Percentiles rank a stretch among this genome's conserved stretches.
These are phyloP conservation scores for Sphaerodactylus townsendi DNA, from an alignment of 2,113 vertebrate species.

Conservation along the genomic window DNA sequence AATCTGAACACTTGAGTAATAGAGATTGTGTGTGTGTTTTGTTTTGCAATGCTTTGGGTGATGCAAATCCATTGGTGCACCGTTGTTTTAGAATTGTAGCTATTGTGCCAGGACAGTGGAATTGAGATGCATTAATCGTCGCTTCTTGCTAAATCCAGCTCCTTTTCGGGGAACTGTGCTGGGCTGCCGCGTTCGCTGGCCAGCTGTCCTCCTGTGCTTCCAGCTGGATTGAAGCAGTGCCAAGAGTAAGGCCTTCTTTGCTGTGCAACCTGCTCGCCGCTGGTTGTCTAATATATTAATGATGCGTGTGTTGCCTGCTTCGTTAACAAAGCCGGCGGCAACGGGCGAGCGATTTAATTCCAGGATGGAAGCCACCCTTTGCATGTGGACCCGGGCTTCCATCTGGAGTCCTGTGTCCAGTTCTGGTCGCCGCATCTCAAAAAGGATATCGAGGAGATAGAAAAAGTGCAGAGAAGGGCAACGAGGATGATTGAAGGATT, in stretches of 20 bases:
- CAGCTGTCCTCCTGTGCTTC: not conserved
- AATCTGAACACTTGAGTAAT: not conserved
- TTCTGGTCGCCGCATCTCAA: too few relatives aligned
- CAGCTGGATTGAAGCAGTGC: not conserved
- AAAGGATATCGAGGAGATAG: too few relatives aligned
- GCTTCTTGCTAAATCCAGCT: too few relatives aligned
- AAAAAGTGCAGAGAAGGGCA: too few relatives aligned
- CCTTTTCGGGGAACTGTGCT: not conserved
- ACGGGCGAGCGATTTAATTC: not conserved
- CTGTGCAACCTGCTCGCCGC: not conserved
- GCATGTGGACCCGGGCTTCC: not conserved
- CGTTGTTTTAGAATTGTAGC: not conserved
- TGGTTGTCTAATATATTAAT: constrained; percentile 1
- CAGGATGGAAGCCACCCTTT: not conserved
- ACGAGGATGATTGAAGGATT: too few relatives aligned
- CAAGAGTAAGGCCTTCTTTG: too few relatives aligned
- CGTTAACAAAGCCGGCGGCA: not conserved
- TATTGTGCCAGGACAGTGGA: not conserved
- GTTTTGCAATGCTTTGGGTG: not conserved
- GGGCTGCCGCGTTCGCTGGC: not conserved
- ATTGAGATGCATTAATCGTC: not conserved
- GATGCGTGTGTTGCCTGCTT: not conserved
- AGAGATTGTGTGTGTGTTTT: not conserved
- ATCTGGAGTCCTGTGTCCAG: too few relatives aligned
- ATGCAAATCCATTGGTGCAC: too few relatives aligned